Evolutionary conservation across 2,797 vertebrate genomes (phyloP), one percentile per base, ranked within the genome.

Genomic region (Manis pentadactyla): DNA sequence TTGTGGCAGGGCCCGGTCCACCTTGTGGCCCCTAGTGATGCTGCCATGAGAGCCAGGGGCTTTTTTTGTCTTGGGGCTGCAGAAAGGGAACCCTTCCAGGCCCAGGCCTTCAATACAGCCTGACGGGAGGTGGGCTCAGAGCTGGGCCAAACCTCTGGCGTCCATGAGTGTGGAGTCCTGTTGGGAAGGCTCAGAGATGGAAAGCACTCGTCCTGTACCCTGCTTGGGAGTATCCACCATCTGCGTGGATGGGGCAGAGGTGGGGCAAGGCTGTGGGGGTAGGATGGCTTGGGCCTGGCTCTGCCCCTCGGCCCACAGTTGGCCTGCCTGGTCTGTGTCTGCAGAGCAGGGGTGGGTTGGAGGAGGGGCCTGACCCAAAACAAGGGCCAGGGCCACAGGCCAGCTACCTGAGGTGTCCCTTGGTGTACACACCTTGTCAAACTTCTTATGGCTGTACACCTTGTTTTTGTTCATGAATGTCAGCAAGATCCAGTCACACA

Each of bases 401-500:
- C 91, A 96, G 64, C 95, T 83, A 53, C 75, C 64, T 4, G 88
- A 37, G 71, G 71, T 2, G 21, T 3, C 23, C 25, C 7, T 37
- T 1, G 79, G 95, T 0, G 27, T 46, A 93, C 97, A 96, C 98
- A 99, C 99, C 98, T 99, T 99, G 96, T 99, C 99, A 87, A 99
- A 99, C 98, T 99, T 99, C 97, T 98, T 99, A 4, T 99, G 98
- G 79, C 99, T 99, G 98, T 99, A 99, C 86, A 99, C 93, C 94
- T 99, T 99, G 92, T 99, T 98, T 98, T 99, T 99, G 97, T 99
- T 99, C 96, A 99, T 99, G 98, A 99, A 99, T 0, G 99, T 99
- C 97, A 99, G 98, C 99, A 99, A 98, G 97, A 99, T 99, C 99
- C 99, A 99, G 97, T 99, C 99, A 15, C 99, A 99, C 93, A 99